phyloP scores from a whole-genome alignment of 2,888 invertebrate genomes.

The Spodoptera exigua region DNA sequence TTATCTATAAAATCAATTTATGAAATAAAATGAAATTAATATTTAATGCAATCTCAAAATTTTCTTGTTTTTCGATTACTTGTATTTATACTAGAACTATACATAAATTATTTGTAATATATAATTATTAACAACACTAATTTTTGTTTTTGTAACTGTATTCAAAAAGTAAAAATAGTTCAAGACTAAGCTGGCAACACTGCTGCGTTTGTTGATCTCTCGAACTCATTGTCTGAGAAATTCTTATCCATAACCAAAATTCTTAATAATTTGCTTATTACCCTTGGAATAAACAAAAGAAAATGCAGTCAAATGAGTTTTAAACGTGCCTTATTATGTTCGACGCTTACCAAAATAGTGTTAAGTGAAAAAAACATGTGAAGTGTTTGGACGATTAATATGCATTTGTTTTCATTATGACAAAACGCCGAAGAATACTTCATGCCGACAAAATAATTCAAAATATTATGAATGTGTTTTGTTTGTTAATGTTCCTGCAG shows the following conservation, averaged over 20 bases:
- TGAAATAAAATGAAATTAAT: too few species aligned
- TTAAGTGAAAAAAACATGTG: conserved; percentile 66
- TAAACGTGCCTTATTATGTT: conserved; percentile 56
- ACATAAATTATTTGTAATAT: too few species aligned
- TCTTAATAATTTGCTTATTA: conserved; percentile 12
- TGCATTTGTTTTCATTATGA: conserved; percentile 87
- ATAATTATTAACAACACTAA: too few species aligned
- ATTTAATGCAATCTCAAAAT: too few species aligned
- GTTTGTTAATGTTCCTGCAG: conserved; percentile 86
- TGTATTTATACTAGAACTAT: too few species aligned
- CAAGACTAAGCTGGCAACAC: conserved; percentile 22
- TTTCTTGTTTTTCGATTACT: too few species aligned
- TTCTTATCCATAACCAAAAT: conserved; percentile 31
- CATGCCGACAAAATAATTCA: conserved; percentile 86
- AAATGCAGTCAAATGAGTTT: conserved; percentile 35
- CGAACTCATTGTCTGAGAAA: conserved; percentile 43
- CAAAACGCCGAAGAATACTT: conserved; percentile 85
- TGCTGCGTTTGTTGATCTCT: conserved; percentile 49
- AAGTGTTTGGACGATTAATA: conserved; percentile 51
- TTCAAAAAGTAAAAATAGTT: too few species aligned
- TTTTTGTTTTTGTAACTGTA: too few species aligned
- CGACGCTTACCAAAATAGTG: conserved; percentile 18
- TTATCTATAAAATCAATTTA: too few species aligned
- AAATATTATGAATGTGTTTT: conserved; percentile 83
- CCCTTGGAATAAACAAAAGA: neutral